These are phyloP conservation scores for Ethmia dodecea DNA, from an alignment of 2,888 invertebrate species.

Conservation along the genomic window DNA sequence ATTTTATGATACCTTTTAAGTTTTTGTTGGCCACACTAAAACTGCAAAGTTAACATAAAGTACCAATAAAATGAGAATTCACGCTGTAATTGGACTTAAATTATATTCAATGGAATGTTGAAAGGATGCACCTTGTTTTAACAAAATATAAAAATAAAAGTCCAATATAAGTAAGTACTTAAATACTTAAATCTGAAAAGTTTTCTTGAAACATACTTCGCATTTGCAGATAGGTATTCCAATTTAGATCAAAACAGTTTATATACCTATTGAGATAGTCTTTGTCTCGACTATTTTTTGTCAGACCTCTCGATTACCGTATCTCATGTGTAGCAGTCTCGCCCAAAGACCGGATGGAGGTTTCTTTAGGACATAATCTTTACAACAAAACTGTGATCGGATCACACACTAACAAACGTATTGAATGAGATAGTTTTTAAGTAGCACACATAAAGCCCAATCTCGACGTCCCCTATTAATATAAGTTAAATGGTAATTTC, in stretches of 20 bases:
- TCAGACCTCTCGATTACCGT: too few species aligned
- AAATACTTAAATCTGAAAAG: too few species aligned
- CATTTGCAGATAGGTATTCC: too few species aligned
- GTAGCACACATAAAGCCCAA: slow-evolving; percentile 51
- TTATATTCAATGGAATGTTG: too few species aligned
- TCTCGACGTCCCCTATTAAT: slow-evolving; percentile 30
- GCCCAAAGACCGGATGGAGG: slow-evolving; percentile 66
- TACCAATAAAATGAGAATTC: slow-evolving; percentile 6
- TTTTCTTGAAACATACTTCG: too few species aligned
- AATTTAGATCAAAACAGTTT: too few species aligned
- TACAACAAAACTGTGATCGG: slow-evolving; percentile 73
- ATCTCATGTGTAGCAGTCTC: slow-evolving; percentile 38
- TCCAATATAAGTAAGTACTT: too few species aligned
- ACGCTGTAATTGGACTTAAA: slow-evolving; percentile 6
- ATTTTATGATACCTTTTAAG: slow-evolving; percentile 1
- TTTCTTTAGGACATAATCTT: slow-evolving; percentile 73
- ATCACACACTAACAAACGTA: slow-evolving; percentile 67
- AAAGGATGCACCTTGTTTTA: too few species aligned
- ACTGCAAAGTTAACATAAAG: slow-evolving; percentile 4
- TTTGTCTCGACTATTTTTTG: too few species aligned
- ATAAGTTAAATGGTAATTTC: slow-evolving; percentile 2
- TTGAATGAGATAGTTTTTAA: slow-evolving; percentile 56
- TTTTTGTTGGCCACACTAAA: slow-evolving; percentile 2
- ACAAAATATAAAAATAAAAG: too few species aligned
- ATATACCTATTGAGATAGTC: too few species aligned